Evolutionary conservation across 1,140 invertebrate species (phyloP).

Genomic region (Bombus waltoni): DNA sequence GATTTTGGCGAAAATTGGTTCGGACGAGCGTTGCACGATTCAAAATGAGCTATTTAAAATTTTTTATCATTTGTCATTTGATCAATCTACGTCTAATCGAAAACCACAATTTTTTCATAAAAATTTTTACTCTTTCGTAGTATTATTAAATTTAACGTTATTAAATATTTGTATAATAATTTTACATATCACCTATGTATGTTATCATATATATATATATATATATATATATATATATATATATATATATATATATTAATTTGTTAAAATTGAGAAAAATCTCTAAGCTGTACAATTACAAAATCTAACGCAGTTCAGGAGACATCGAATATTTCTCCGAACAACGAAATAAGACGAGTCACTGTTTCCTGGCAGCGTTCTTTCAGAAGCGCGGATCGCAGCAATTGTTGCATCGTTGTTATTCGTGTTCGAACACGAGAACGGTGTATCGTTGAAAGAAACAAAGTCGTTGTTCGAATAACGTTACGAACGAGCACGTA

Average conservation of each 20-base stretch:
- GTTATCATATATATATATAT: neutral
- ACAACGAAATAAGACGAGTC: neutral
- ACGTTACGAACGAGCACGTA: slow-evolving; percentile 44
- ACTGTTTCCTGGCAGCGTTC: neutral
- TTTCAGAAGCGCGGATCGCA: no score
- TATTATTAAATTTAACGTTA: no score
- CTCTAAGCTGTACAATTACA: no score
- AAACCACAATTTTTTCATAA: neutral
- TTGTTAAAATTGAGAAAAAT: no score
- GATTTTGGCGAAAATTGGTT: slow-evolving; percentile 22
- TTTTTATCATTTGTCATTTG: neutral
- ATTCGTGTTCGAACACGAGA: neutral
- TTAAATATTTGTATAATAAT: neutral
- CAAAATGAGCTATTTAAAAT: slow-evolving; percentile 3
- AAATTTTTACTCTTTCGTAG: no score
- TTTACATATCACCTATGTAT: neutral
- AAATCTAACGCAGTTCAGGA: no score
- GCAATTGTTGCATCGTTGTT: neutral
- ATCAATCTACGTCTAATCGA: neutral
- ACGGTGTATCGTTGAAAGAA: slow-evolving; percentile 8
- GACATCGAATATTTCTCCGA: neutral
- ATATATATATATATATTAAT: neutral
- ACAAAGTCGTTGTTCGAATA: slow-evolving; percentile 39
- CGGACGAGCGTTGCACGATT: neutral
- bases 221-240: neutral